These are phyloP conservation scores for Erannis defoliaria DNA, from an alignment of 2,888 invertebrate species.

Conservation along the genomic window DNA sequence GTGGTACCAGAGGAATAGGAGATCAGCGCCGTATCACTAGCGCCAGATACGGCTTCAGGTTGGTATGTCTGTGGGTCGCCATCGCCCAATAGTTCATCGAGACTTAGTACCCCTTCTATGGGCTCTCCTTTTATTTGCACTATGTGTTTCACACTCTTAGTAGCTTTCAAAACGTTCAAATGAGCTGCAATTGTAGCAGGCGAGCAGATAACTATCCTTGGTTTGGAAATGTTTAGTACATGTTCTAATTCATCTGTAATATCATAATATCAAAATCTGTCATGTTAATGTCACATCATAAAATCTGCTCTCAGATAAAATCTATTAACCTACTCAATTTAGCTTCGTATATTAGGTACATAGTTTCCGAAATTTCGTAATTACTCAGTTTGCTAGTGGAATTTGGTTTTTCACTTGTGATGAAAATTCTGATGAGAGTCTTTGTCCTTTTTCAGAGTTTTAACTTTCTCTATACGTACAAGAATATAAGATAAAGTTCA, in stretches of 20 bases:
- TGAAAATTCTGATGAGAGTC: no score
- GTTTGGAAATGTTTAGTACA: slow-evolving; percentile 87
- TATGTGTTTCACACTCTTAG: slow-evolving; percentile 76
- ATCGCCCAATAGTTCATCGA: slow-evolving; percentile 37
- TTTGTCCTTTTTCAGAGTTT: no score
- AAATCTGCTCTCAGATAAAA: no score
- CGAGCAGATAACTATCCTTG: slow-evolving; percentile 88
- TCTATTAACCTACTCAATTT: no score
- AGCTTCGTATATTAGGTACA: no score
- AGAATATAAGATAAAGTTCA: no score
- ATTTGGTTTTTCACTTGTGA: no score
- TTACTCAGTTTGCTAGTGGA: no score
- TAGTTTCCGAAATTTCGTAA: no score
- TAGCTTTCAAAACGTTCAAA: slow-evolving; percentile 46
- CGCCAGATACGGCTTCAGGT: slow-evolving; percentile 43
- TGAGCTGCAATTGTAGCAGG: slow-evolving; percentile 50
- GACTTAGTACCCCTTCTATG: slow-evolving; percentile 34
- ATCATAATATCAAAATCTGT: background rate
- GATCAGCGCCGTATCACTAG: slow-evolving; percentile 58
- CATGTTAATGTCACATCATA: no score
- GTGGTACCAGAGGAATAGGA: slow-evolving; percentile 90
- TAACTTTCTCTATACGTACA: no score
- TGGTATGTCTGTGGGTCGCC: slow-evolving; percentile 38
- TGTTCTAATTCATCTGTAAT: slow-evolving; percentile 87
- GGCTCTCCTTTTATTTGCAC: slow-evolving; percentile 54